phyloP scores from a whole-genome alignment of 1,140 invertebrate species.

The Colletes gigas region DNA sequence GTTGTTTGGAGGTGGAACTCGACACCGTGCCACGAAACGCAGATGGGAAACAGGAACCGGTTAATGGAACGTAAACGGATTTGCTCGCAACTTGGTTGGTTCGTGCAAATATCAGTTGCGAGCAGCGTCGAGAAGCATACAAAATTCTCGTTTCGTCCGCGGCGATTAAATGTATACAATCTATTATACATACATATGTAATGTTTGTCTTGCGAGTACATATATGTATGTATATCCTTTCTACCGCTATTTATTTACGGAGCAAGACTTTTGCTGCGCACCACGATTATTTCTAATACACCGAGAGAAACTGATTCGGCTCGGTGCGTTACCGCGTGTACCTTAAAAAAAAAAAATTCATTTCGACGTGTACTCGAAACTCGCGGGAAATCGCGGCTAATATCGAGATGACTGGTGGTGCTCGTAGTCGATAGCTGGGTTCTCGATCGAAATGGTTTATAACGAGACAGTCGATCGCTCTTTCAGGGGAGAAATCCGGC shows the following conservation, averaged over 20 bases:
- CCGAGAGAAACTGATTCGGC: too few species aligned
- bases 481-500: constrained; percentile 75
- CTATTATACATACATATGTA: too few species aligned
- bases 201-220: background rate
- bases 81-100: background rate
- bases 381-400: too few species aligned
- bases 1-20: background rate
- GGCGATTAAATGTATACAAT: background rate
- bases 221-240: too few species aligned
- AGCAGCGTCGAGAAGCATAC: background rate
- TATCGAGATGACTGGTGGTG: too few species aligned
- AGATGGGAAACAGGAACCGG: constrained; percentile 16
- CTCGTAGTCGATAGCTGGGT: too few species aligned
- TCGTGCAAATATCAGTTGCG: constrained; percentile 7
- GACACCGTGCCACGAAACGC: background rate
- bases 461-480: background rate
- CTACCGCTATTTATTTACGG: background rate
- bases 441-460: constrained; percentile 2
- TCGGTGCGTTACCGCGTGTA: too few species aligned
- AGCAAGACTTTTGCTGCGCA: too few species aligned
- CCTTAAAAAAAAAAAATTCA: too few species aligned
- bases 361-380: too few species aligned
- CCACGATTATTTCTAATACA: too few species aligned
- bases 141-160: background rate
- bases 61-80: constrained; percentile 16